These are phyloP conservation scores for Anagrus nilaparvatae DNA, from an alignment of 1,140 invertebrate genomes.

Conservation along the genomic window DNA sequence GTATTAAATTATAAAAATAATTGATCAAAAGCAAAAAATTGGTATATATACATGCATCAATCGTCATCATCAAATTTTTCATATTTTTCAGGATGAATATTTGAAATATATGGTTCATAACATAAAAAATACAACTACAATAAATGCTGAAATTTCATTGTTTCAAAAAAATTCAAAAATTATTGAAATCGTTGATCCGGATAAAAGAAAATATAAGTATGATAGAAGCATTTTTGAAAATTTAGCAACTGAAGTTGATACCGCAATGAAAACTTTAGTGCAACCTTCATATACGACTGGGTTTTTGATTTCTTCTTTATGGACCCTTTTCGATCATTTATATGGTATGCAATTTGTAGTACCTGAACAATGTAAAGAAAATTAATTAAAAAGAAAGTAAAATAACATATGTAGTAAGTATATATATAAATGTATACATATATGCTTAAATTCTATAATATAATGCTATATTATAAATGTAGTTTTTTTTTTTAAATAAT, in stretches of 20 bases:
- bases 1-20: no score
- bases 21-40: no score
- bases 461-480: no score
- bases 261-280: not conserved
- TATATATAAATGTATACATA: no score
- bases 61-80: no score
- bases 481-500: no score
- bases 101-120: no score
- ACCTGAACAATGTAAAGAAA: not conserved
- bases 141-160: not conserved
- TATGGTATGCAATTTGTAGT: slow-evolving; percentile 1
- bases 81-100: no score
- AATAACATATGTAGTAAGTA: no score
- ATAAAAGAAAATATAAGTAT: not conserved
- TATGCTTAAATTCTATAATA: no score
- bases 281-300: not conserved
- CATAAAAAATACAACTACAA: not conserved
- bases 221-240: not conserved
- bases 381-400: no score
- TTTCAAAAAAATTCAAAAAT: not conserved
- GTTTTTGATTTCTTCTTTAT: not conserved
- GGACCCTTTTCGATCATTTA: not conserved
- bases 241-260: not conserved
- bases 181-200: not conserved
- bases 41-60: no score